Base-by-base conservation (phyloP, 2,888 invertebrate genomes). In the Andrena marginata region DNA sequence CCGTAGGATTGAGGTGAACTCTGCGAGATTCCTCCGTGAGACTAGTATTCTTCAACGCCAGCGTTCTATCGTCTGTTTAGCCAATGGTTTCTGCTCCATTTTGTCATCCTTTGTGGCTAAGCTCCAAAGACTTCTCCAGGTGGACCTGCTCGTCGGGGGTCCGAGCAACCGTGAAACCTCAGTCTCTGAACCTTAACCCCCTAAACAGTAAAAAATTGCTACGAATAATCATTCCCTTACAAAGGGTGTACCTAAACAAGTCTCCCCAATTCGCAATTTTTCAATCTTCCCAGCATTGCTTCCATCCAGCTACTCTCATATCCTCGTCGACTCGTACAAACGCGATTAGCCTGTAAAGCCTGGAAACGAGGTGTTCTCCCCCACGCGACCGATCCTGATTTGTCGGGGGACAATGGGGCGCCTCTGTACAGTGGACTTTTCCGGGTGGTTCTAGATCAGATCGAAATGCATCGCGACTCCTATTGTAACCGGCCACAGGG, bases 341-440 rank as follows among this genome's bases (percentile, higher is more conserved):
- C 81, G 59, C 75, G 82, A 81, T 82, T 82, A 81, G 56, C 42
- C 51, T 20, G 16, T 0, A 63, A 51, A 56, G 59, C 60, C 71
- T 5, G 49, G 75, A 68, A 81, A 67, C 75, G 59, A 70, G 33
- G 60, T 73, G 69, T 64, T 49, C 70, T 10, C 13, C 51, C 59
- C 54, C 68, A 51, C 62, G 31, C 67, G 73, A 20, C 65, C 33
- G 63, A 70, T 51, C 80, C 63, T 62, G 84, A 87, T 87, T 87
- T 84, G 85, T 89, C 86, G 62, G 1, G 35, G 54, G 31, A 89
- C 88, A 83, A 87, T 84, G 65, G 33, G 54, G n/a, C 8, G 33
- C 16, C 33, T n/a, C 63, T 13, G 62, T 23, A 33, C 42, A 56
- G 54, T 65, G 26, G 63, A 78, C 76, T 87, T 82, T 82, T 80